These are phyloP conservation scores for Synergus umbraculus DNA, from an alignment of 2,888 invertebrate genomes.

Conservation along the genomic window DNA sequence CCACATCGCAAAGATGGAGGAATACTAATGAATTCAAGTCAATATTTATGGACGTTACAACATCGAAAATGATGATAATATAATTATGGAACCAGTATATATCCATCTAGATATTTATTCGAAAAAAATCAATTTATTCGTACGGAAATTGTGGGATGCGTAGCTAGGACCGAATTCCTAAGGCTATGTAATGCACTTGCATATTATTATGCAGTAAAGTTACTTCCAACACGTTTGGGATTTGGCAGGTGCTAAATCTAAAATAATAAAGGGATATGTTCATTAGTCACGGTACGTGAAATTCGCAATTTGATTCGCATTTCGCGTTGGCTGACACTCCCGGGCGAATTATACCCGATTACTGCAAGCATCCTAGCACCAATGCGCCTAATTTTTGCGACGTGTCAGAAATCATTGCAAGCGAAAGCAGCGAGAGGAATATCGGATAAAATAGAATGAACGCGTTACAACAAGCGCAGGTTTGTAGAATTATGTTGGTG, in stretches of 20 bases:
- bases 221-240: not conserved
- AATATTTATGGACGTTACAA: not conserved
- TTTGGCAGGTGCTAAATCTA: not conserved
- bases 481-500: not conserved
- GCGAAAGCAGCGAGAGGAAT: conserved; percentile 18
- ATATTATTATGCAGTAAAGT: not conserved
- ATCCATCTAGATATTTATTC: no score
- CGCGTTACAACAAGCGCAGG: not conserved
- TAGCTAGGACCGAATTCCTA: no score
- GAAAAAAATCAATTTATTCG: no score
- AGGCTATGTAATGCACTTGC: not conserved
- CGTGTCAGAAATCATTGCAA: conserved; percentile 27
- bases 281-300: conserved; percentile 30
- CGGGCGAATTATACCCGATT: conserved; percentile 14
- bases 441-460: not conserved
- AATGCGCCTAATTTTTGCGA: conserved; percentile 30
- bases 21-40: not conserved
- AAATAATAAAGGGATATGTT: not conserved
- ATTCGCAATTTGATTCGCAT: conserved; percentile 33
- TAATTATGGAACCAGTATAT: no score
- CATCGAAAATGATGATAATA: no score
- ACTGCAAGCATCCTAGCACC: conserved; percentile 7
- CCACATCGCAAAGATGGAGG: not conserved
- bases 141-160: no score
- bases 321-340: conserved; percentile 13